Evolutionary conservation across 2,113 vertebrate species (phyloP).

Genomic region (Proterorhinus semilunaris): DNA sequence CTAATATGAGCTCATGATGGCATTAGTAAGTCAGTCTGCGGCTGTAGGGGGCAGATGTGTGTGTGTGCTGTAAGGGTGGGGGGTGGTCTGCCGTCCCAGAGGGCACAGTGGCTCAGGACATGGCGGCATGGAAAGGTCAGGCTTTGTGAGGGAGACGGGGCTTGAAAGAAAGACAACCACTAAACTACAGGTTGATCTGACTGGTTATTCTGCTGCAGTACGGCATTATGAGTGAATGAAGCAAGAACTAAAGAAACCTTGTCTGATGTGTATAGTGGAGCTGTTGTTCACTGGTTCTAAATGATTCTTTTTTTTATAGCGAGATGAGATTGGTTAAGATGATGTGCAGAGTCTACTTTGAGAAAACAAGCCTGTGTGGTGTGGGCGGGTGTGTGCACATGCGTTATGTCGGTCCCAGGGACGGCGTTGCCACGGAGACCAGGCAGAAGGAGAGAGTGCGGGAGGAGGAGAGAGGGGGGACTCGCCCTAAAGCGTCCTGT

Average conservation of each 20-base stretch:
- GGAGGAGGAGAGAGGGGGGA: constrained; percentile 1
- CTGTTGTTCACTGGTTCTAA: background rate
- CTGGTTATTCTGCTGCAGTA: constrained; percentile 55
- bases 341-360: background rate
- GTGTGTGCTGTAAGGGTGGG: too few species aligned
- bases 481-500: constrained; percentile 60
- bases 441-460: constrained; percentile 39
- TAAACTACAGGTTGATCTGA: constrained; percentile 41
- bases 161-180: constrained; percentile 40
- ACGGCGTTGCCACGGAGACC: constrained; percentile 72
- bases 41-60: constrained; percentile 30
- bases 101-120: constrained; percentile 18
- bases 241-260: constrained; percentile 24
- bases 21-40: constrained; percentile 34
- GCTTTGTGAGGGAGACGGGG: constrained; percentile 40
- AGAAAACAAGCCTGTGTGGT: constrained; percentile 16
- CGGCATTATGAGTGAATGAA: constrained; percentile 44
- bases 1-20: constrained; percentile 21
- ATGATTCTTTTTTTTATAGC: background rate
- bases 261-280: background rate
- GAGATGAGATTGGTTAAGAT: background rate
- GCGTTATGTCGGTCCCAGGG: constrained; percentile 41
- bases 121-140: constrained; percentile 62
- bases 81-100: constrained; percentile 36
- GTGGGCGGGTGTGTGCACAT: constrained; percentile 16